Percentiles rank a stretch among this genome's conserved stretches.
These are phyloP conservation scores for Spodoptera litura DNA, from an alignment of 1,140 invertebrate species.

Conservation along the genomic window DNA sequence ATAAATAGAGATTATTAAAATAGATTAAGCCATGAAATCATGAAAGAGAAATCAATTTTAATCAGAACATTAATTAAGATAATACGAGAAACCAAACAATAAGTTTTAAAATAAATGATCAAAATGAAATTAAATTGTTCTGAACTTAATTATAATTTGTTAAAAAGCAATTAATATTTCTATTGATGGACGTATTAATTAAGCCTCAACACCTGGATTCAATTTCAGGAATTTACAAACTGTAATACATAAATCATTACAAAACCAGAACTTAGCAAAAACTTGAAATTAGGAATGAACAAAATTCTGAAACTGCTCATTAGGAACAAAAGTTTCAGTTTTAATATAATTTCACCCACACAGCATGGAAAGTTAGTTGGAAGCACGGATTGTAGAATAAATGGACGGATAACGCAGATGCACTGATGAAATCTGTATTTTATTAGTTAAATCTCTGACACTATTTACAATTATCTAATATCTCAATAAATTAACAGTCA, in stretches of 20 bases:
- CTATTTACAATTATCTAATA: no score
- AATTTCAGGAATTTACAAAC: slow-evolving; percentile 6
- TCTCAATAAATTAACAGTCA: no score
- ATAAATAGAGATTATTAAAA: no score
- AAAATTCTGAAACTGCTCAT: slow-evolving; percentile 39
- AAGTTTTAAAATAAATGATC: no score
- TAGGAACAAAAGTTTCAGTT: slow-evolving; percentile 35
- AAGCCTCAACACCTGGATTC: slow-evolving; percentile 11
- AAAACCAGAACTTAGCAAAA: slow-evolving; percentile 14
- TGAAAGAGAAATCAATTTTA: no score
- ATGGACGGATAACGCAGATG: not conserved
- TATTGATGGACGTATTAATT: slow-evolving; percentile 20
- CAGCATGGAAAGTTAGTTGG: not conserved
- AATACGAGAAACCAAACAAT: no score
- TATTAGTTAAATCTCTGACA: no score
- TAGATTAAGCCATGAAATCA: no score
- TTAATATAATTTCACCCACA: slow-evolving; percentile 39
- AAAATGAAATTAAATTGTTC: not conserved
- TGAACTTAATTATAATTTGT: not conserved
- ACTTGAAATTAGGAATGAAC: slow-evolving; percentile 21
- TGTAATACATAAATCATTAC: slow-evolving; percentile 29
- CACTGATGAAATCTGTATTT: no score
- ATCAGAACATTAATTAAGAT: no score
- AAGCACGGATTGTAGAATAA: not conserved
- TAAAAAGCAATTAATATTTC: slow-evolving; percentile 7